Evolutionary conservation across 2,888 invertebrate genomes (phyloP), one percentile per base, ranked within the genome.

Genomic region (Argyra leucocephala): DNA sequence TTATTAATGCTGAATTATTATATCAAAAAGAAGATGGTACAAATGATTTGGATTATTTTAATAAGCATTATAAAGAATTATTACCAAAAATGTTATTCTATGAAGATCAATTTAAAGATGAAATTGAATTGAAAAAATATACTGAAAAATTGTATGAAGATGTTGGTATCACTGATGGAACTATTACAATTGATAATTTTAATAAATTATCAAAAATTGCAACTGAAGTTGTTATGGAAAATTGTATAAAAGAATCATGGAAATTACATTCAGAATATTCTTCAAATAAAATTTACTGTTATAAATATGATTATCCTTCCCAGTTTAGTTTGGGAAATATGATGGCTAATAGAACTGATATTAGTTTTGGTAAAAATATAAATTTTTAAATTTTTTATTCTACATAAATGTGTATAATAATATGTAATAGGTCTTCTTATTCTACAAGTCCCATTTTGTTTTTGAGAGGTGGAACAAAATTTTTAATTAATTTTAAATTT

Each of bases 201-300:
- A 68, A 73, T 0, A 26, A 59, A 7, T 9, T 70, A 7, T 68
- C 68, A 31, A 66, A 85, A 83, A 82, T 88, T 70, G 76, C 86
- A 0, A 80, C 85, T 1, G 88, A 89, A 74, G 80, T 88, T 48
- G 76, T 85, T 1, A 88, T 87, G 74, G 74, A 81, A 0, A 80
- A 76, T 1, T 85, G 84, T 59, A 83, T 85, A 1, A 84, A 85
- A 61, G 83, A 82, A 68, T 78, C 87, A 87, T 72, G 83, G 86
- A 0, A 74, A 76, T 48, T 80, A 76, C 48, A 82, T 83, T 7
- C 78, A 81, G n/a, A 83, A 83, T 68, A 31, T 31, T 31, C 31
- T 7, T 31, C 31, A 31, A 10, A 5, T 31, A 85, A 87, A 0
- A 83, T 86, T 7, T 86, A 84, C 77, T 80, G 84, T 70, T 88